Base-by-base conservation (phyloP, 2,113 vertebrate species). In the Pseudolaguvia tuberculata region DNA sequence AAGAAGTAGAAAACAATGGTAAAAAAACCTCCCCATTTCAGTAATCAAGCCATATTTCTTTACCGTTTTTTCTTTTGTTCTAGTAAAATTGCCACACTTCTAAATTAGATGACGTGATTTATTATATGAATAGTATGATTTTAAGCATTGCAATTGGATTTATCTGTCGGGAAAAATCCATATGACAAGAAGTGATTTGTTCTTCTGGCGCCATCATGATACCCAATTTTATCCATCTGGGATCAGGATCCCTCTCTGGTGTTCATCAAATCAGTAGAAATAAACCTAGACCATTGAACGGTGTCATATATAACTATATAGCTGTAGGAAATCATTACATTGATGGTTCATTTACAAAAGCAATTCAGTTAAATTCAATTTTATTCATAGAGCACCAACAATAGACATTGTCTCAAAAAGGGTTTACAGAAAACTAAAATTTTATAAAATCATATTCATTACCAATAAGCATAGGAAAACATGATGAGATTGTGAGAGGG, bases 131-230 rank as follows among this genome's bases (percentile, higher is more conserved):
- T 9, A 42, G 3, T 35, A 35, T 35, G 31, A 35, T 35, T 35
- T 35, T 35, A 35, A 35, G 3, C 31, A 35, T 35, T 35, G 6
- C 39, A 9, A n/a, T 70, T 52, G 27, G 17, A 45, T 27, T 51
- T 20, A 27, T 11, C 14, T 2, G 25, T 9, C 39, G 29, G 21
- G 61, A 56, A 69, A 78, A 69, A 78, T 31, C 48, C 68, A 63
- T 71, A 65, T 72, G 71, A 29, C 9, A 47, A 8, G 21, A 57
- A n/a, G 23, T 42, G 27, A 61, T 70, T 53, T 70, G 53, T 65
- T 77, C 39, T 56, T 35, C 42, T 27, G 50, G 61, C n/a, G 12
- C 45, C 48, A 27, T 29, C 50, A 45, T 76, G 61, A 15, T 50
- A 39, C 47, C 48, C 48, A 13, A 17, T 65, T 65, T 29, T 66